Base-by-base conservation (phyloP, 2,113 vertebrate species). In the Chloropsis cyanopogon region DNA sequence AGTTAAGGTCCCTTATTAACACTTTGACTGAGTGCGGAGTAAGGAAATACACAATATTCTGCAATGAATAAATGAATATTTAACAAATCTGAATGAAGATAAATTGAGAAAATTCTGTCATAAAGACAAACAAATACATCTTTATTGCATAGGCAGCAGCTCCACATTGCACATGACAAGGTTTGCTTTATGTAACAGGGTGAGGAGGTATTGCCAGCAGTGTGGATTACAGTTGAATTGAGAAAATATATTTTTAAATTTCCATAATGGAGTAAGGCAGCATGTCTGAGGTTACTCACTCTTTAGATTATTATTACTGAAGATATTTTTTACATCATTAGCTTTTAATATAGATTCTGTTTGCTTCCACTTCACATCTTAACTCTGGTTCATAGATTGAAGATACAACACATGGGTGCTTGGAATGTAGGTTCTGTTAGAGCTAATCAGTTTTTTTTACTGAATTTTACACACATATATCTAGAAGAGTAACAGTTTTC, bases 261-360 rank as follows among this genome's bases (percentile, higher is more conserved):
- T 93, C 82, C 87, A 82, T 96, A 96, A 96, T 94, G 79, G 90
- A 92, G 72, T 44, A 96, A 96, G 76, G 85, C 95, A 96, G 87
- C 79, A 94, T 92, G 85, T 91, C 85, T 95, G 85, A 94, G 92
- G 90, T 94, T 95, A 96, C 76, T 92, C 85, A 59, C 59, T 68
- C 78, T 91, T 96, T 93, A 94, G 76, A 96, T 96, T 94, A 93
- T 95, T 94, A 92, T 88, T 93, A 41, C 79, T 94, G 82, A 95
- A 90, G 87, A 75, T 64, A 83, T 97, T 95, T 96, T 93, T 96
- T 90, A 88, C 94, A 95, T 94, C 94, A 95, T 97, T 97, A 95
- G 90, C 90, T 97, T 96, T 96, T 95, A 93, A 95, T 96, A 93
- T 75, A 95, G 72, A 53, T 83, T 75, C 47, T 63, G 29, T 82